phyloP scores from a whole-genome alignment of 2,888 invertebrate genomes.

The Piscicola geometra region DNA sequence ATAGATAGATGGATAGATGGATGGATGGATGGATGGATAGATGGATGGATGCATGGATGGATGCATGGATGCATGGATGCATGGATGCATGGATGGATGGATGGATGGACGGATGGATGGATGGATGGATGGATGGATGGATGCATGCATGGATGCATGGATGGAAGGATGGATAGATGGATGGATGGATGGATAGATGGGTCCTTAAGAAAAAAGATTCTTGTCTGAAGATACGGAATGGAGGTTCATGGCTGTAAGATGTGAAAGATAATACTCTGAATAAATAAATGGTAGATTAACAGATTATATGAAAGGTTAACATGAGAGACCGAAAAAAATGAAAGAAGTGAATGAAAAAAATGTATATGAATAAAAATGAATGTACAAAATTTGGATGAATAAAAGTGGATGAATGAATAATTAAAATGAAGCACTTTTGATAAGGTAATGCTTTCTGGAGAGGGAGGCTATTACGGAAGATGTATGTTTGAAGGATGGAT shows the following conservation, averaged over 20 bases:
- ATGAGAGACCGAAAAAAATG: no score
- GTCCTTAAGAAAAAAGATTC: not conserved
- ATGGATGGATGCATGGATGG: conserved; percentile 12
- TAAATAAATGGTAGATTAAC: no score
- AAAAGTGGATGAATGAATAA: no score
- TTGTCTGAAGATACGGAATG: no score
- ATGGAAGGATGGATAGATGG: not conserved
- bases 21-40: not conserved
- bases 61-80: not conserved
- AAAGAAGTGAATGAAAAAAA: no score
- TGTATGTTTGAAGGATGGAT: not conserved
- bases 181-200: not conserved
- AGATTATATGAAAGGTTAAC: no score
- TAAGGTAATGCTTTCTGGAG: not conserved
- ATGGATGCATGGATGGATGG: not conserved
- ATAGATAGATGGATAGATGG: no score
- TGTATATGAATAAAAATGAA: no score
- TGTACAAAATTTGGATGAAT: no score
- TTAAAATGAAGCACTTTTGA: no score
- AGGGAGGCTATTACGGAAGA: not conserved
- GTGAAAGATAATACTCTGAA: no score
- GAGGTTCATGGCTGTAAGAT: no score
- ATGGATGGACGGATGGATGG: conserved; percentile 6
- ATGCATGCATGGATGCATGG: not conserved
- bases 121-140: not conserved